phyloP scores from a whole-genome alignment of 2,888 invertebrate species.

The Folsomia candida region DNA sequence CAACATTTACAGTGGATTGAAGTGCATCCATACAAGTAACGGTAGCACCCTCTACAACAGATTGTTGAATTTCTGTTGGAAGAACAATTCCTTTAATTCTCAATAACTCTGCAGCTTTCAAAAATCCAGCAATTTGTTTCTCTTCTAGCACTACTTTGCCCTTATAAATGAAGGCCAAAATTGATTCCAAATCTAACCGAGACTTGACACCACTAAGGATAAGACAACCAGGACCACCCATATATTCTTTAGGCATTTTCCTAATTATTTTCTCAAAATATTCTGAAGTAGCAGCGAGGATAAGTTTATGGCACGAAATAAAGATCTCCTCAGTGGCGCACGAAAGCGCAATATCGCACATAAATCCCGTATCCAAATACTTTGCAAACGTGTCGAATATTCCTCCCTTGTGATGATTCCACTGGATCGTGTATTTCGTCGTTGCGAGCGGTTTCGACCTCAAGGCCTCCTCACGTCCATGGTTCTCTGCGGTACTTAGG shows the following conservation, averaged over 20 bases:
- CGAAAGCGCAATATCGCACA: background rate
- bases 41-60: too few species aligned
- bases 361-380: background rate
- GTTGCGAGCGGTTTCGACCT: too few species aligned
- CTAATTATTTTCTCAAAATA: background rate
- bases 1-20: too few species aligned
- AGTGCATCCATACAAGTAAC: too few species aligned
- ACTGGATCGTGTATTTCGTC: background rate
- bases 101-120: background rate
- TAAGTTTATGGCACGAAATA: background rate
- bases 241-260: background rate
- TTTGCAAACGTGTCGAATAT: background rate
- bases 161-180: background rate
- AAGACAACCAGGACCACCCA: too few species aligned
- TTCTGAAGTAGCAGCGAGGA: background rate
- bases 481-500: too few species aligned
- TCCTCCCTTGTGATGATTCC: background rate
- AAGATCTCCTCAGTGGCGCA: background rate
- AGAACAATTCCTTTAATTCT: background rate
- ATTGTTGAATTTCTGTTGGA: too few species aligned
- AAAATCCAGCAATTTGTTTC: background rate
- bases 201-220: background rate
- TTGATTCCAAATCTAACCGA: background rate
- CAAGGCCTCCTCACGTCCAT: too few species aligned
- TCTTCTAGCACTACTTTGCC: background rate